Evolutionary conservation across 2,113 vertebrate genomes (phyloP).

Genomic region (Alces alces): DNA sequence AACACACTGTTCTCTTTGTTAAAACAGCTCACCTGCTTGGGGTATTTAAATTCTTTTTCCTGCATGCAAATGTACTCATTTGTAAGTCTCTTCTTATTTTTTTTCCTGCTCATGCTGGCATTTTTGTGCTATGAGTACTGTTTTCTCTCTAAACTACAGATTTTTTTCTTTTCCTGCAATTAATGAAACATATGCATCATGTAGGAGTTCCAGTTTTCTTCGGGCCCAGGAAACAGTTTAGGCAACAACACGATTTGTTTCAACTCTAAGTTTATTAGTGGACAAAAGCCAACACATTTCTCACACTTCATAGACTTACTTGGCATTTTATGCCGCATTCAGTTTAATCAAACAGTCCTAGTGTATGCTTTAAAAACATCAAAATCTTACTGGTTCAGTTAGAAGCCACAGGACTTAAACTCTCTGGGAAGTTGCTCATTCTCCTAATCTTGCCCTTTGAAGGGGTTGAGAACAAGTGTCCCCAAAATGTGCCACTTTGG

Average conservation of each 20-base stretch:
- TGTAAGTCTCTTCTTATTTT: conserved; percentile 37
- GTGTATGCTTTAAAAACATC: conserved; percentile 58
- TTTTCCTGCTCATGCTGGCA: background rate
- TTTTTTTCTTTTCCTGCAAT: conserved; percentile 51
- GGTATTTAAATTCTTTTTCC: conserved; percentile 62
- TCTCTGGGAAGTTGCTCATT: conserved; percentile 30
- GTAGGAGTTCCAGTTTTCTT: conserved; percentile 40
- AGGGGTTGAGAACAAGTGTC: background rate
- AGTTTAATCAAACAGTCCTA: conserved; percentile 59
- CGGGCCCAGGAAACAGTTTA: conserved; percentile 51
- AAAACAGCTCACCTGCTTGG: conserved; percentile 53
- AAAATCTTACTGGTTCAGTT: conserved; percentile 41
- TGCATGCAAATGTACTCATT: background rate
- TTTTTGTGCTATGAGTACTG: background rate
- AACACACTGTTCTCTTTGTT: conserved; percentile 57
- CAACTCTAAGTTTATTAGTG: conserved; percentile 58
- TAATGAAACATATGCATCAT: conserved; percentile 48
- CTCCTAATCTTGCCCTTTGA: background rate
- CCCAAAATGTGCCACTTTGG: background rate
- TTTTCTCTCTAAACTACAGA: background rate
- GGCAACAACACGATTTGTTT: conserved; percentile 64
- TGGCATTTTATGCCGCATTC: conserved; percentile 43
- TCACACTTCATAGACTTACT: conserved; percentile 49
- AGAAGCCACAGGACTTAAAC: background rate
- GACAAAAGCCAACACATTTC: conserved; percentile 51